These are phyloP conservation scores for Ptilonorhynchus violaceus DNA, from an alignment of 2,113 vertebrate species.

Conservation along the genomic window DNA sequence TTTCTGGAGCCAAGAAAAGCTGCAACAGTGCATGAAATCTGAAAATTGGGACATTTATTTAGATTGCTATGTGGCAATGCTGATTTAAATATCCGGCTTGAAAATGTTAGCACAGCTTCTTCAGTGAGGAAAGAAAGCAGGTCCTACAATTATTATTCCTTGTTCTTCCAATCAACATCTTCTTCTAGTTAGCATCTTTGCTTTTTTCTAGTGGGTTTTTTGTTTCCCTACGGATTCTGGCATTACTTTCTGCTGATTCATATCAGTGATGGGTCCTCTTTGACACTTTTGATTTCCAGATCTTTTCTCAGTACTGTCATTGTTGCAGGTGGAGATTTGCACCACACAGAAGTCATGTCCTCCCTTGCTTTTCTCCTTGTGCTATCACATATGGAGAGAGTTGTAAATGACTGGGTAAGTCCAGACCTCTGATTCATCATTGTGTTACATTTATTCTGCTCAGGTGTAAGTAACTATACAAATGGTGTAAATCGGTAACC, in stretches of 20 bases:
- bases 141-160: background rate
- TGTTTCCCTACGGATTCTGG: background rate
- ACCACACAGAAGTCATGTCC: background rate
- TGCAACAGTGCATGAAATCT: background rate
- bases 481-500: background rate
- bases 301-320: background rate
- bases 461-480: background rate
- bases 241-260: background rate
- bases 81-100: constrained; percentile 18
- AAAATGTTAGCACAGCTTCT: background rate
- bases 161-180: background rate
- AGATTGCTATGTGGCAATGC: background rate
- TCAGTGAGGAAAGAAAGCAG: background rate
- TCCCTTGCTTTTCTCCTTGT: background rate
- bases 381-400: background rate
- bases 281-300: background rate
- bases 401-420: background rate
- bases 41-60: constrained; percentile 25
- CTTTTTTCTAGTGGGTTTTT: background rate
- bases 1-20: constrained; percentile 24
- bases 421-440: background rate
- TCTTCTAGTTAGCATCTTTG: background rate
- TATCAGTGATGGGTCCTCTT: background rate
- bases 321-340: background rate
- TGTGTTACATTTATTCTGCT: background rate